Percentiles rank a stretch among this genome's conserved stretches.
Conservation (phyloP, 2,888 invertebrate genomes). For the Drosophila mayaguana region DNA sequence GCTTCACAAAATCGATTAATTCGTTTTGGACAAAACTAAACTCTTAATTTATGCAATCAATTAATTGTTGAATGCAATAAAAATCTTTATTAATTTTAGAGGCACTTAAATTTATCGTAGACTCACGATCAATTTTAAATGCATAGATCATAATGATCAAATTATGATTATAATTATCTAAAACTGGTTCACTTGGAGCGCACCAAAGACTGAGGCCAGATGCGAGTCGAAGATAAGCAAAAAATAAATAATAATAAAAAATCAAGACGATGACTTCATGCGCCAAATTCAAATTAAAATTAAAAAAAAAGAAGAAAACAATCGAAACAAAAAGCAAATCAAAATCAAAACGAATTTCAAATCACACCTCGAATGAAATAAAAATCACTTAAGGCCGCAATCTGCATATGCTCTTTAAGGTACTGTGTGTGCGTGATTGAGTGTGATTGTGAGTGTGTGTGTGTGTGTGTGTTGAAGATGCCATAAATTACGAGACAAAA, state of each 20-base stretch:
- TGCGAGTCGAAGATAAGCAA: constrained; percentile 34
- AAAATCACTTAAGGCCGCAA: constrained; percentile 59
- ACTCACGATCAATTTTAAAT: constrained; percentile 54
- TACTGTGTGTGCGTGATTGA: constrained; percentile 3
- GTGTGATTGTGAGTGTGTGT: not conserved
- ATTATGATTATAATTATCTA: constrained; percentile 34
- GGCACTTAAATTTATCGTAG: constrained; percentile 47
- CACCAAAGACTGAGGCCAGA: constrained; percentile 36
- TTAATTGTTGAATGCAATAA: not conserved
- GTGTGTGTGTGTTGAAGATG: constrained; percentile 38
- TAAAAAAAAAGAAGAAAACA: constrained; percentile 13
- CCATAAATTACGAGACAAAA: constrained; percentile 56
- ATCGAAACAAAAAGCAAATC: constrained; percentile 31
- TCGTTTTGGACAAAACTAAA: not conserved
- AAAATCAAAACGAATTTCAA: constrained; percentile 56
- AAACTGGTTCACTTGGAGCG: constrained; percentile 72
- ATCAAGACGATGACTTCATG: constrained; percentile 65
- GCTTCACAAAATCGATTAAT: not conserved
- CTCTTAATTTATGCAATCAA: constrained; percentile 11
- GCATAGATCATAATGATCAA: constrained; percentile 45
- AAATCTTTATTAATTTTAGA: not conserved
- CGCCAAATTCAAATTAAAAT: constrained; percentile 46
- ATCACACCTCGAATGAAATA: constrained; percentile 60
- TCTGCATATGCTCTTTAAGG: constrained; percentile 54
- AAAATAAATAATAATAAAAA: constrained; percentile 17